Conservation (phyloP, 2,113 vertebrate genomes). For the Candoia aspera region DNA sequence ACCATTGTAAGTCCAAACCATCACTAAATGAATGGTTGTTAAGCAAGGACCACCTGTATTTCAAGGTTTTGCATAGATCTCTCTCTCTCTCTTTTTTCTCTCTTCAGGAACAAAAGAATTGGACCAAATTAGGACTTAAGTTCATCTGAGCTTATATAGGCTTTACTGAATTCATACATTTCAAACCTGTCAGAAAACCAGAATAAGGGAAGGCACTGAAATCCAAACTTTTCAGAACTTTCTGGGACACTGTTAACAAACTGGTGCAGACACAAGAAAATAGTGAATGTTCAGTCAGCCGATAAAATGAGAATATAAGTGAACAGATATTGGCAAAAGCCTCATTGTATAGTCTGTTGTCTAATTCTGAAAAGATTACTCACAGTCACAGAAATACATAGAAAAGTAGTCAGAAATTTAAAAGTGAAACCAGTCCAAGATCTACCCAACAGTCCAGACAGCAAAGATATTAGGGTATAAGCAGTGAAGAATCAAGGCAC, state of each 20-base stretch:
- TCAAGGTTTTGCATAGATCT: not conserved
- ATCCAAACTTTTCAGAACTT: not conserved
- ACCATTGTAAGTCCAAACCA: no score
- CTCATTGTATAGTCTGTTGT: not conserved
- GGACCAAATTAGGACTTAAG: not conserved
- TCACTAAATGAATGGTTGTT: no score
- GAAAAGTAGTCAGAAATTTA: not conserved
- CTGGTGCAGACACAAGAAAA: not conserved
- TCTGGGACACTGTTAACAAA: not conserved
- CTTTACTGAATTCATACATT: not conserved
- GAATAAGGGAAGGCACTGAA: not conserved
- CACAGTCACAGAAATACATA: not conserved
- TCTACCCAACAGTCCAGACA: no score
- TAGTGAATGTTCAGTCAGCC: not conserved
- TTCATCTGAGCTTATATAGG: not conserved
- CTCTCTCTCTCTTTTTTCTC: not conserved
- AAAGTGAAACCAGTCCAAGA: no score
- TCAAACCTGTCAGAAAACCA: not conserved
- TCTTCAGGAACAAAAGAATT: not conserved
- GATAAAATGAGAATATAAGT: not conserved
- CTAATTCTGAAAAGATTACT: not conserved
- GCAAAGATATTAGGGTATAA: not conserved
- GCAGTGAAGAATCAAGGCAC: no score
- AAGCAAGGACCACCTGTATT: not conserved
- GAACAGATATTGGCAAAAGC: not conserved